Evolutionary conservation across 2,113 vertebrate genomes (phyloP).

Genomic region (Elanoides forficatus): DNA sequence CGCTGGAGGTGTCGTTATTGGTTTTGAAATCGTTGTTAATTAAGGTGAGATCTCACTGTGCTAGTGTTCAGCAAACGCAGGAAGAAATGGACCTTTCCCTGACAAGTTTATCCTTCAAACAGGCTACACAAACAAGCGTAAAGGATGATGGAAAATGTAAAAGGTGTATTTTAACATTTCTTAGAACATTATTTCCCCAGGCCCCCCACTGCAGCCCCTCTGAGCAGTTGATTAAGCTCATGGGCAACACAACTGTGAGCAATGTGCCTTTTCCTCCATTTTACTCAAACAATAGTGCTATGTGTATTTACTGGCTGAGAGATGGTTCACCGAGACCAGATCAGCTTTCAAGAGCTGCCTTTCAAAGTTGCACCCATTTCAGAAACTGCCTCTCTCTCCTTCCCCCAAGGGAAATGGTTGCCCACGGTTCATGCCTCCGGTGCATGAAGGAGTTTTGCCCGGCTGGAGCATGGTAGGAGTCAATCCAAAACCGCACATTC

Average conservation of each 20-base stretch:
- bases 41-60: slow-evolving; percentile 11
- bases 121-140: not conserved
- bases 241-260: not conserved
- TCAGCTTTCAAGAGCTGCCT: not conserved
- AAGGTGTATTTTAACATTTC: not conserved
- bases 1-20: not conserved
- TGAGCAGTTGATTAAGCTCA: not conserved
- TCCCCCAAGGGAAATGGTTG: not conserved
- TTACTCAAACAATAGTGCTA: not conserved
- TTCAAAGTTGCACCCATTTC: not conserved
- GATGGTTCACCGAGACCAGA: not conserved
- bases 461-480: not conserved
- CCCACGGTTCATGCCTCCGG: not conserved
- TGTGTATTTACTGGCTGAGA: not conserved
- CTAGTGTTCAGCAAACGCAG: not conserved
- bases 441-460: rapidly evolving
- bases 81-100: not conserved
- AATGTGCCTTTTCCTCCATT: not conserved
- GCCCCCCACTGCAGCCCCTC: not conserved
- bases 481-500: not conserved
- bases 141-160: not conserved
- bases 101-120: not conserved
- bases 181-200: not conserved
- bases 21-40: not conserved
- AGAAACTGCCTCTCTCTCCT: not conserved